phyloP scores from a whole-genome alignment of 2,888 invertebrate genomes.

The Cheilosia scutellata region DNA sequence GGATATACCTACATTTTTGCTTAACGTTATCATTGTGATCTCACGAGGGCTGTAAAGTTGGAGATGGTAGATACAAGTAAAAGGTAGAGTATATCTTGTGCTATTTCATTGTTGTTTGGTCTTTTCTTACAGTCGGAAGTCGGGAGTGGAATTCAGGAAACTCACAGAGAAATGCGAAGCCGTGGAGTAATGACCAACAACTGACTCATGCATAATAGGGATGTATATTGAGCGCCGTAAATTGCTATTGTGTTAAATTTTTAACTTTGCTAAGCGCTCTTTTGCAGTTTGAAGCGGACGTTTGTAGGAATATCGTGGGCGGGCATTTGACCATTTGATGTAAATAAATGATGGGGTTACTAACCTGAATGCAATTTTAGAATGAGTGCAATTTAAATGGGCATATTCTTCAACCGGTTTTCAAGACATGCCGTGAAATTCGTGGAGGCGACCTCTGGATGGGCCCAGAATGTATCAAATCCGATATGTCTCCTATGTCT shows the following conservation, averaged over 20 bases:
- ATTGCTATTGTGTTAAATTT: slow-evolving; percentile 53
- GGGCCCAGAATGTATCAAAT: too few relatives aligned
- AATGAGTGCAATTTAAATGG: too few relatives aligned
- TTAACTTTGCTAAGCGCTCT: slow-evolving; percentile 18
- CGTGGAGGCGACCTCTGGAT: neutral
- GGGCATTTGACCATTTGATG: slow-evolving; percentile 30
- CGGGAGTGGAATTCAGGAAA: slow-evolving; percentile 8
- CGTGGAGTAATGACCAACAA: slow-evolving; percentile 65
- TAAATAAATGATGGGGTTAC: slow-evolving; percentile 51
- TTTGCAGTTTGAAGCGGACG: slow-evolving; percentile 10
- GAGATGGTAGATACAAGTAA: neutral
- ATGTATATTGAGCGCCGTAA: slow-evolving; percentile 37
- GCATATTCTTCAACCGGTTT: too few relatives aligned
- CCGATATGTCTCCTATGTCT: too few relatives aligned
- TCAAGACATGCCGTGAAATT: neutral
- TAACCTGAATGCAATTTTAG: neutral
- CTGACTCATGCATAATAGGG: slow-evolving; percentile 38
- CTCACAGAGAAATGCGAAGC: slow-evolving; percentile 48
- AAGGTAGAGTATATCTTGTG: slow-evolving; percentile 14
- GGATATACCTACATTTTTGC: slow-evolving; percentile 50
- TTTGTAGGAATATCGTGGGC: neutral
- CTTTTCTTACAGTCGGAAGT: slow-evolving; percentile 15
- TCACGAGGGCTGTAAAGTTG: neutral
- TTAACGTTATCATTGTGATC: slow-evolving; percentile 61
- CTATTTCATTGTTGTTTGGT: slow-evolving; percentile 54